phyloP scores from a whole-genome alignment of 2,888 invertebrate species.

The Hedya salicella region DNA sequence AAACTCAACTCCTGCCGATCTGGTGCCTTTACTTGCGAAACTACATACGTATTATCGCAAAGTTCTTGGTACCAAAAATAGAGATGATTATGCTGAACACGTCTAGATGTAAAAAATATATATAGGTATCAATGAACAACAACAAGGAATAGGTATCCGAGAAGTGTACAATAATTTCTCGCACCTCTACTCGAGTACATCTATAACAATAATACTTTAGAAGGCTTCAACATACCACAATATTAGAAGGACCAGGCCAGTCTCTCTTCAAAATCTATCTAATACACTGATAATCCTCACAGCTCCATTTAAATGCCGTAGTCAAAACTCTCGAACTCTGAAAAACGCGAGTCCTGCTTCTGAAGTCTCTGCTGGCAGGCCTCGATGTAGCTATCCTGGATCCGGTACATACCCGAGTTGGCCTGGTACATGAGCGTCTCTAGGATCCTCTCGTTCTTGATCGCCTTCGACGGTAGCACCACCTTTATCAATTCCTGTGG shows the following conservation, averaged over 20 bases:
- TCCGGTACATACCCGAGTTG: constrained; percentile 95
- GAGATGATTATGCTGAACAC: constrained; percentile 81
- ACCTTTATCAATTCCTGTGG: constrained; percentile 97
- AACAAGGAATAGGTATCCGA: constrained; percentile 82
- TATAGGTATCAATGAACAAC: constrained; percentile 84
- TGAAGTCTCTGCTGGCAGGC: constrained; percentile 94
- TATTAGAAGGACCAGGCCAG: constrained; percentile 73
- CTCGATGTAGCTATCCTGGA: constrained; percentile 94
- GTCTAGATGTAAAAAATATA: constrained; percentile 84
- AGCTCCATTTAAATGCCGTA: constrained; percentile 87
- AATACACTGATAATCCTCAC: constrained; percentile 83
- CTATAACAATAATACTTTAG: constrained; percentile 84
- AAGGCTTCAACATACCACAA: constrained; percentile 81
- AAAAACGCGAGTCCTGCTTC: constrained; percentile 94
- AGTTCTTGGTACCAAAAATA: constrained; percentile 80
- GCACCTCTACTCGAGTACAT: constrained; percentile 81
- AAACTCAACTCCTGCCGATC: constrained; percentile 22
- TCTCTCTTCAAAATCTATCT: constrained; percentile 76
- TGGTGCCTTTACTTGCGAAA: constrained; percentile 55
- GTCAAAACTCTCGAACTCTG: constrained; percentile 93
- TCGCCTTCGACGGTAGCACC: constrained; percentile 96
- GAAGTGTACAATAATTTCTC: constrained; percentile 83
- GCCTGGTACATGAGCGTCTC: constrained; percentile 97
- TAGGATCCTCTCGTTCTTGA: constrained; percentile 95
- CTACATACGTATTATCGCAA: constrained; percentile 59